These are phyloP conservation scores for Pelecanoides urinatrix DNA, from an alignment of 2,113 vertebrate genomes.

Conservation along the genomic window DNA sequence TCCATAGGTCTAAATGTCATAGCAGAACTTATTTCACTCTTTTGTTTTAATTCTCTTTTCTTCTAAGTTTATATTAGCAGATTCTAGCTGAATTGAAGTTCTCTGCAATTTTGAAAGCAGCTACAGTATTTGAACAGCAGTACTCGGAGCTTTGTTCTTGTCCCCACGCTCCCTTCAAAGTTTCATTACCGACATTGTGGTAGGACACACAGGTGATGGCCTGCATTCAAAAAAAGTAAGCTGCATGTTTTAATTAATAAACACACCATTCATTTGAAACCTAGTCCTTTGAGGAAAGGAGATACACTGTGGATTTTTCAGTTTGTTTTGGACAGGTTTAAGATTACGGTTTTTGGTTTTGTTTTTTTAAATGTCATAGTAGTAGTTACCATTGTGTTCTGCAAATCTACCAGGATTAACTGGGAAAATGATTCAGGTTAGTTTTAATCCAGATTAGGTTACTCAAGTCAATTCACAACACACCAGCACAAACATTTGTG, in stretches of 20 bases:
- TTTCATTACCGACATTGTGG: background rate
- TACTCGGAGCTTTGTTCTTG: background rate
- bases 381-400: background rate
- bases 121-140: background rate
- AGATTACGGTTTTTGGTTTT: background rate
- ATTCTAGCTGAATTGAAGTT: background rate
- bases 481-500: background rate
- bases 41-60: background rate
- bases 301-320: background rate
- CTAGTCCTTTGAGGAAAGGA: background rate
- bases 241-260: background rate
- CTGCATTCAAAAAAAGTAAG: background rate
- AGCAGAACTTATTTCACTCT: background rate
- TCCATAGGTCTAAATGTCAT: background rate
- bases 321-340: background rate
- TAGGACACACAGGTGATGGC: background rate
- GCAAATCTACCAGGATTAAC: background rate
- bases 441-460: background rate
- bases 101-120: background rate
- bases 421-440: background rate
- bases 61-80: background rate
- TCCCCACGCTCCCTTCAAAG: background rate
- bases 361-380: background rate
- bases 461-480: background rate
- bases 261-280: background rate